These are phyloP conservation scores for Ciconia boyciana DNA, from an alignment of 2,113 vertebrate species.

Conservation along the genomic window DNA sequence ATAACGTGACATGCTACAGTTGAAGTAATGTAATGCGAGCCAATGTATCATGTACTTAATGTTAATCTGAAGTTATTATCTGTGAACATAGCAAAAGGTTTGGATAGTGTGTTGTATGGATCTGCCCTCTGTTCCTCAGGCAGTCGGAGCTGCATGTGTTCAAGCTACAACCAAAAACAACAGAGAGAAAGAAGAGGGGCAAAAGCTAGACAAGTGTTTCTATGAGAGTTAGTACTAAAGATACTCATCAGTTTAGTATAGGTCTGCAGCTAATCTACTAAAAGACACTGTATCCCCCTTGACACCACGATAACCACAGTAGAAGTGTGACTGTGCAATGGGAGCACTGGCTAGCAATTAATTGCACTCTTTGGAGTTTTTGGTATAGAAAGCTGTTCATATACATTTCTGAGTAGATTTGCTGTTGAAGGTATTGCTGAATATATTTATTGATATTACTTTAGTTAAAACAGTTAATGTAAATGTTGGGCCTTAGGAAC, in stretches of 20 bases:
- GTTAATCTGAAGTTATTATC: conserved; percentile 49
- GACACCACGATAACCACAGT: not conserved
- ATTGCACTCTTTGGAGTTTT: not conserved
- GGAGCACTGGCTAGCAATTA: not conserved
- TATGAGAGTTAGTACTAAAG: not conserved
- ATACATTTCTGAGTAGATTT: not conserved
- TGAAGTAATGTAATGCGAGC: not conserved
- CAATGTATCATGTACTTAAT: conserved; percentile 18
- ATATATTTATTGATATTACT: not conserved
- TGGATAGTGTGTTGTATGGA: not conserved
- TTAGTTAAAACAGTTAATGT: not conserved
- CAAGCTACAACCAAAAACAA: not conserved
- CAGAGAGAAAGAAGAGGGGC: not conserved
- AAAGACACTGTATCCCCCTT: not conserved
- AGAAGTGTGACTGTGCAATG: fast-evolving
- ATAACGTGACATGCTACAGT: not conserved
- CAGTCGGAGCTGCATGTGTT: not conserved
- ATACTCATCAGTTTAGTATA: not conserved
- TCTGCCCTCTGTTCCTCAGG: not conserved
- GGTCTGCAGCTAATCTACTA: not conserved
- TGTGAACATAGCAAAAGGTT: not conserved
- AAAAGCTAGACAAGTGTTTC: not conserved
- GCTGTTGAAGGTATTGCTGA: not conserved
- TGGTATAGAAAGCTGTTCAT: not conserved
- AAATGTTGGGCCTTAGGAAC: not conserved